Evolutionary conservation across 1,140 invertebrate genomes (phyloP).

Genomic region (Cepaea nemoralis): DNA sequence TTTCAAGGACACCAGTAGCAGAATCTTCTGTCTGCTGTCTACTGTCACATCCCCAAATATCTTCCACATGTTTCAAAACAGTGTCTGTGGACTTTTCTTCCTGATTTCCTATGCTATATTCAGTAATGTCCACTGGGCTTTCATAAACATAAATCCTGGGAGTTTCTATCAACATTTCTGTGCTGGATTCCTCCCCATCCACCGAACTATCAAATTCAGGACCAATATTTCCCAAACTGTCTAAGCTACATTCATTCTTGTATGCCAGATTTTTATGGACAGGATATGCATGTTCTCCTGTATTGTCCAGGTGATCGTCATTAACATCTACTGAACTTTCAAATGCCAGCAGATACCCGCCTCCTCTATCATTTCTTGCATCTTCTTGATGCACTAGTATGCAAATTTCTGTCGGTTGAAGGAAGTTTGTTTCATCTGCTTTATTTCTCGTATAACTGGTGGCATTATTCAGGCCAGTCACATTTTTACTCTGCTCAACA

Average conservation of each 20-base stretch:
- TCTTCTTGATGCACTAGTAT: background rate
- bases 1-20: too few species aligned
- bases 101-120: too few species aligned
- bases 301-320: background rate
- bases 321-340: background rate
- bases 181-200: background rate
- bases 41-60: too few species aligned
- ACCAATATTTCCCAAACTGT: background rate
- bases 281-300: too few species aligned
- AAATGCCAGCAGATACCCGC: background rate
- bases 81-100: too few species aligned
- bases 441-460: background rate
- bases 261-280: too few species aligned
- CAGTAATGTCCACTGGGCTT: background rate
- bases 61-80: too few species aligned
- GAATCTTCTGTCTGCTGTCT: too few species aligned
- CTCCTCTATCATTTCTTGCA: background rate
- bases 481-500: too few species aligned
- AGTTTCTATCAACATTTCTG: background rate
- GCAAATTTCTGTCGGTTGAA: background rate
- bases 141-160: background rate
- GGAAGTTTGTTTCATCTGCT: background rate
- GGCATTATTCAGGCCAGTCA: background rate
- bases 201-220: too few species aligned
- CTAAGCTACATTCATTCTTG: background rate